Percentiles rank a stretch among this genome's conserved stretches.
These are phyloP conservation scores for Parnassius glacialis DNA, from an alignment of 2,888 invertebrate species.

Conservation along the genomic window DNA sequence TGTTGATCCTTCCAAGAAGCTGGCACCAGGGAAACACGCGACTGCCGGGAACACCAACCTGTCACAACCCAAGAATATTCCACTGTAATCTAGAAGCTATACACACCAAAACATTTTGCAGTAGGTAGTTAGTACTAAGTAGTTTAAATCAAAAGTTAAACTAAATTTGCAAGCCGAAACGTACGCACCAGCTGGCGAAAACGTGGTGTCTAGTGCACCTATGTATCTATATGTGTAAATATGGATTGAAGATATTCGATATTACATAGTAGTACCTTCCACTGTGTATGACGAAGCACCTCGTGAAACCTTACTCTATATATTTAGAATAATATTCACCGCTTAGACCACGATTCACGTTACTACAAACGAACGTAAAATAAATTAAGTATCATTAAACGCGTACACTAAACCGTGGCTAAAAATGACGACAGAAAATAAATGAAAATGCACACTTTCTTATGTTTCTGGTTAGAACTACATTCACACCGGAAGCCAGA, in stretches of 20 bases:
- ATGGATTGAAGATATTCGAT: slow-evolving; percentile 69
- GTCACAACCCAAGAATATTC: slow-evolving; percentile 54
- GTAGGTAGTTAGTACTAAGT: slow-evolving; percentile 15
- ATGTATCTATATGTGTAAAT: slow-evolving; percentile 56
- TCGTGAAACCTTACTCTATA: slow-evolving; percentile 48
- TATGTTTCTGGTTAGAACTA: slow-evolving; percentile 71
- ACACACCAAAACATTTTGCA: slow-evolving; percentile 33
- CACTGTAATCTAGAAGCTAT: slow-evolving; percentile 43
- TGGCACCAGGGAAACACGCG: slow-evolving; percentile 63
- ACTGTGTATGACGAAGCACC: slow-evolving; percentile 70
- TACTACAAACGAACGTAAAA: slow-evolving; percentile 61
- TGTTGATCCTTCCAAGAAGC: slow-evolving; percentile 66
- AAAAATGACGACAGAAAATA: slow-evolving; percentile 78
- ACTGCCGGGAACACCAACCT: slow-evolving; percentile 71
- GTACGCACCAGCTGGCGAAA: slow-evolving; percentile 79
- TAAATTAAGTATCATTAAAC: slow-evolving; percentile 63
- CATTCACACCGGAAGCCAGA: slow-evolving; percentile 74
- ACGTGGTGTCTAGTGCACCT: slow-evolving; percentile 69
- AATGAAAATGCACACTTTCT: slow-evolving; percentile 77
- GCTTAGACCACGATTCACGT: slow-evolving; percentile 49
- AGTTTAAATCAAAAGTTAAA: slow-evolving; percentile 47
- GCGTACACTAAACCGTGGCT: slow-evolving; percentile 62
- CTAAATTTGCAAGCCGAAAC: slow-evolving; percentile 60
- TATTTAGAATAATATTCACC: slow-evolving; percentile 46
- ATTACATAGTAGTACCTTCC: slow-evolving; percentile 58